Evolutionary conservation across 2,113 vertebrate species (phyloP), one percentile per base, ranked within the genome.

Genomic region (Bagarius yarrelli): DNA sequence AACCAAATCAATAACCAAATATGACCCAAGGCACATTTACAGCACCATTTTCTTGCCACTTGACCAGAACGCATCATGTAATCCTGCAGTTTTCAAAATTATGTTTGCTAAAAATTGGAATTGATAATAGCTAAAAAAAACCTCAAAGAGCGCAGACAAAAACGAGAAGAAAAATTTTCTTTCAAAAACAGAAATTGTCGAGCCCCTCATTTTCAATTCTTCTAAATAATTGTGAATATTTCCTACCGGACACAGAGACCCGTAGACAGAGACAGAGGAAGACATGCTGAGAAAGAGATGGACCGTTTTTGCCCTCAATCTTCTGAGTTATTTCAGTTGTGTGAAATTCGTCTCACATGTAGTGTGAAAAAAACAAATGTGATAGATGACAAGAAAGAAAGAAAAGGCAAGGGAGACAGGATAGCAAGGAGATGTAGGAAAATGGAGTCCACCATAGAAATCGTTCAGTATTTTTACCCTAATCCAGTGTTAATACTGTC

Each of bases 251-350:
- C 32, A 25, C 16, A 25, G 25, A 52, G 34, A 47, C 44, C 44
- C 44, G n/a, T 19, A 36, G 67, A 72, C 85, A 83, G 86, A 83
- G 83, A 81, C 78, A 83, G 83, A 87, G 79, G 64, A 84, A 75
- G 78, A 85, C 84, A 82, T 81, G 79, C 84, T 86, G 69, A 63
- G 36, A 70, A 50, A 21, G 81, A 87, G 76, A 76, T 82, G 83
- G 86, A 83, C 86, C 88, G 87, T 85, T 88, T 90, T 82, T 88
- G 88, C 56, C 86, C 80, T 73, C 86, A 87, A 80, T 91, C 87
- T 89, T 84, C 60, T 66, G 71, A 82, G 83, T 77, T 79, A 88
- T 90, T 90, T 82, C 86, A 81, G 78, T 87, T 80, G 59, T 85
- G 85, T 70, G 80, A 87, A 83, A 87, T 85, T 72, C 76, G 82